A percentile compares a stretch with the other conserved stretches of the same genome.
Conservation (phyloP, 2,888 invertebrate species). For the Schizaphis graminum region DNA sequence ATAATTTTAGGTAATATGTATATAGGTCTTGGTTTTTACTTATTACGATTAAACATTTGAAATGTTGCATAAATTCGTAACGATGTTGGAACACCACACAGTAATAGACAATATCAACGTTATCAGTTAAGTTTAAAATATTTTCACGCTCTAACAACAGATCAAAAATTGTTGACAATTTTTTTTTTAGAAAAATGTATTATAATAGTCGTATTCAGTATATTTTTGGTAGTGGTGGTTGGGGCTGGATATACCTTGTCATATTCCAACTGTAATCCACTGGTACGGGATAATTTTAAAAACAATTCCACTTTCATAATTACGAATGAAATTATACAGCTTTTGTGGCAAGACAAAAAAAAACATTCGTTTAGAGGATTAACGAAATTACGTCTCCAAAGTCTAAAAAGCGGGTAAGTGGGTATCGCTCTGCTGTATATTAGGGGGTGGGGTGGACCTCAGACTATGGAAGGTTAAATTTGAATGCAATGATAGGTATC, state of each 20-base stretch:
- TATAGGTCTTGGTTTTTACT: too few species aligned
- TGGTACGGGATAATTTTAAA: neutral
- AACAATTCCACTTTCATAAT: neutral
- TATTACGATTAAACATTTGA: too few species aligned
- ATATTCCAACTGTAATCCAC: neutral
- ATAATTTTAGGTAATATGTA: too few species aligned
- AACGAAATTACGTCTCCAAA: neutral
- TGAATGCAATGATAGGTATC: too few species aligned
- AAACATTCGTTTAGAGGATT: neutral
- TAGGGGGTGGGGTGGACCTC: too few species aligned
- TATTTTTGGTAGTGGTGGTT: neutral
- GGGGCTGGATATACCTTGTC: neutral
- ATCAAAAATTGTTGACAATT: neutral
- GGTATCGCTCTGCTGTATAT: too few species aligned
- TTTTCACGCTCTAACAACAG: neutral
- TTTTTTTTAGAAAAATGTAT: neutral
- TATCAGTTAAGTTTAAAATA: neutral
- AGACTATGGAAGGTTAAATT: too few species aligned
- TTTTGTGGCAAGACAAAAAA: slow-evolving; percentile 3
- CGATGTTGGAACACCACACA: too few species aligned
- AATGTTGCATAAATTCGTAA: neutral
- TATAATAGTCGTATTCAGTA: neutral
- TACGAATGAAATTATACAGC: neutral
- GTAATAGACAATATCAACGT: neutral
- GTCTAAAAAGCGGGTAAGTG: too few species aligned